phyloP scores from a whole-genome alignment of 2,888 invertebrate genomes.

The Mycalesis mineus region DNA sequence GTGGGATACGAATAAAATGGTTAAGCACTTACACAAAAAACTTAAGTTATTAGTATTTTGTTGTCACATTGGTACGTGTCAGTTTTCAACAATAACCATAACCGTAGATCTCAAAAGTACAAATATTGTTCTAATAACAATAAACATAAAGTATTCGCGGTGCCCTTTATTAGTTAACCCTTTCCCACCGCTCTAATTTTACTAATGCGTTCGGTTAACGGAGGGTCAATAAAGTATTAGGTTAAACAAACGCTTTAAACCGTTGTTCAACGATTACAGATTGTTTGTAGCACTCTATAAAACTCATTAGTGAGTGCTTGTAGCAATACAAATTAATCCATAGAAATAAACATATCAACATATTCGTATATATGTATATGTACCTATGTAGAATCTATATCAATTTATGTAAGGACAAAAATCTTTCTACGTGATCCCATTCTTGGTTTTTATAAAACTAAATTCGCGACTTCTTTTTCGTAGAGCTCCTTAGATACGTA shows the following conservation, averaged over 20 bases:
- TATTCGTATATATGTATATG: too few species aligned
- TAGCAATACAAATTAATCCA: background rate
- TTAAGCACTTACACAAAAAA: background rate
- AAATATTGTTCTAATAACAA: constrained; percentile 78
- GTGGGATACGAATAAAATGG: background rate
- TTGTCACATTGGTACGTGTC: constrained; percentile 16
- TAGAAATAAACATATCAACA: background rate
- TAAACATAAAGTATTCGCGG: constrained; percentile 67
- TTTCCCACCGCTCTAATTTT: constrained; percentile 78
- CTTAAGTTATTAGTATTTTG: constrained; percentile 12
- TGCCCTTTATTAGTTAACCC: constrained; percentile 49
- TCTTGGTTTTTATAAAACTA: too few species aligned
- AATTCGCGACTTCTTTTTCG: too few species aligned
- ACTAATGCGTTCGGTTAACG: constrained; percentile 67
- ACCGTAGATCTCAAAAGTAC: constrained; percentile 69
- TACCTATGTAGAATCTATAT: too few species aligned
- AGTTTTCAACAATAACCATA: constrained; percentile 56
- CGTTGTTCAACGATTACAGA: constrained; percentile 62
- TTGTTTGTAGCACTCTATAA: constrained; percentile 36
- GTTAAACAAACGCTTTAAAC: constrained; percentile 64
- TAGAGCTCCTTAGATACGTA: too few species aligned
- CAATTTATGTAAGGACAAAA: too few species aligned
- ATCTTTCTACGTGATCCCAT: too few species aligned
- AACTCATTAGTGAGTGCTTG: constrained; percentile 1
- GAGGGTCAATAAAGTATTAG: constrained; percentile 61